These are phyloP conservation scores for Antheraea mylitta DNA, from an alignment of 1,140 invertebrate genomes.

Conservation along the genomic window DNA sequence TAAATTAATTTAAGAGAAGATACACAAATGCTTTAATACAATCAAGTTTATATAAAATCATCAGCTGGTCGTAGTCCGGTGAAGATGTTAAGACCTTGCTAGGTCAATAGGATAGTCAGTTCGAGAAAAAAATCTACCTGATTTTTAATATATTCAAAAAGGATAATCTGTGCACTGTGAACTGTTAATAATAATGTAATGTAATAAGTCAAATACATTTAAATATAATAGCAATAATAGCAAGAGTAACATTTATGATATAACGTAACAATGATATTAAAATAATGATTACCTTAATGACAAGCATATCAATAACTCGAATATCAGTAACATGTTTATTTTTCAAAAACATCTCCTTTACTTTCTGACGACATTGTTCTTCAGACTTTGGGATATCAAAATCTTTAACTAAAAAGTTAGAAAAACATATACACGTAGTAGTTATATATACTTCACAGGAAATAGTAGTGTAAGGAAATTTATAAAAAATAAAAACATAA, in stretches of 20 bases:
- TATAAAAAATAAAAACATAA: conserved; percentile 6
- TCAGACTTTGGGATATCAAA: conserved; percentile 89
- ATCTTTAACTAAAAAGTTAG: conserved; percentile 82
- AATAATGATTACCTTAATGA: conserved; percentile 88
- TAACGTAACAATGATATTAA: not conserved
- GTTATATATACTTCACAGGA: not conserved
- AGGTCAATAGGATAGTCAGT: too few species aligned
- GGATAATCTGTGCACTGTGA: not conserved
- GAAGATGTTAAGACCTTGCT: too few species aligned
- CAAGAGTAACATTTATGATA: too few species aligned
- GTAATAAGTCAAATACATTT: too few species aligned
- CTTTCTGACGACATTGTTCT: conserved; percentile 84
- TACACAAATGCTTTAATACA: too few species aligned
- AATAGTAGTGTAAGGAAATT: not conserved
- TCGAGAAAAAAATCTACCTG: too few species aligned
- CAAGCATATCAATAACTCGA: conserved; percentile 93
- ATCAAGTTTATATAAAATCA: too few species aligned
- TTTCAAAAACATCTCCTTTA: conserved; percentile 88
- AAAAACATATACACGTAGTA: conserved; percentile 1
- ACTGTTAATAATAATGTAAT: too few species aligned
- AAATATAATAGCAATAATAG: too few species aligned
- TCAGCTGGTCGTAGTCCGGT: too few species aligned
- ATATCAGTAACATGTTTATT: conserved; percentile 90
- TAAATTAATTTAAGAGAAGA: too few species aligned
- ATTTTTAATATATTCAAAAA: too few species aligned